Base-by-base conservation (phyloP, 2,888 invertebrate species). In the Timandra comae region DNA sequence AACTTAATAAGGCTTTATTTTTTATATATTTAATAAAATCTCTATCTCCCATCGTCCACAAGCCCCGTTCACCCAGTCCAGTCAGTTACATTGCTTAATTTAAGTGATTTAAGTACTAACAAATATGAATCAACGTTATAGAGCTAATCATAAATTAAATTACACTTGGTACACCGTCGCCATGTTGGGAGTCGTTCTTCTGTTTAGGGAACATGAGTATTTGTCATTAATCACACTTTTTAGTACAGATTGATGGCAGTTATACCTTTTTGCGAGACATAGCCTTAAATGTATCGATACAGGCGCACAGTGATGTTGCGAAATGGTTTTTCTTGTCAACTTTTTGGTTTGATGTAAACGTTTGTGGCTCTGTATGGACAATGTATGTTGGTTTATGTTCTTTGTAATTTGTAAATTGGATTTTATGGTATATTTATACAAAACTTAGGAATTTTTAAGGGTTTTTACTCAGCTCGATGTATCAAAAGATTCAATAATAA, bases 201-300 rank as follows among this genome's bases (percentile, higher is more conserved):
- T 59, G 47, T 52, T 57, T 52, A 61, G 46, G 45, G 56, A 48
- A 46, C 49, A 38, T 46, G 49, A 38, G 58, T 58, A 64, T 65
- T 61, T 59, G 57, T 63, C 53, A 50, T 58, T 62, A 56, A 59
- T 53, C 39, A 34, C 28, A 33, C 34, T 23, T 35, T 36, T 33
- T 35, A 24, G 26, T 35, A 23, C 16, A 6, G 3, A 16, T 16
- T 16, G 16, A 16, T 16, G 16, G 16, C 16, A 6, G 16, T 16
- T 16, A 5, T 16, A 16, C 6, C 4, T 56, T 53, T 53, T 52
- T 44, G 44, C 50, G 48, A 48, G 49, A 53, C 16, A 16, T 16
- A 16, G 16, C 16, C 16, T 16, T 16, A 16, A 16, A 16, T 43
- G 48, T 41, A 33, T 42, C 38, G 3, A 41, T 36, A 41, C 25